A percentile compares a stretch with the other conserved stretches of the same genome.
phyloP scores from a whole-genome alignment of 1,140 invertebrate species.

The Sitodiplosis mosellana region DNA sequence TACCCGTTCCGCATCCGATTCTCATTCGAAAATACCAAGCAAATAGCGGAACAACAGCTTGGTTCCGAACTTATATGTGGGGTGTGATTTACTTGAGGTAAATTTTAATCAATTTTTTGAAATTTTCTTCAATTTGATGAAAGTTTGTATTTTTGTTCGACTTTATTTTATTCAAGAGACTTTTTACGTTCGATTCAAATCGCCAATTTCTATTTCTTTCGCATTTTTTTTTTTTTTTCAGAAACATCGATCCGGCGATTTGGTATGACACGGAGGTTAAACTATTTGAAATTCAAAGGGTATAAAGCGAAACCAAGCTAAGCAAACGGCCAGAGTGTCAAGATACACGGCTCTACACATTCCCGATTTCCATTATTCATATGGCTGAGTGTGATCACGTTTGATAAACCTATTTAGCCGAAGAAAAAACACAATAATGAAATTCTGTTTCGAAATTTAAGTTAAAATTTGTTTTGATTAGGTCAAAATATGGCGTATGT shows the following conservation, averaged over 20 bases:
- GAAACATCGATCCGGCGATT: constrained; percentile 95
- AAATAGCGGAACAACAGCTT: constrained; percentile 92
- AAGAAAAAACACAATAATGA: no score
- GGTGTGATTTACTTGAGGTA: constrained; percentile 94
- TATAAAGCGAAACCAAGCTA: constrained; percentile 40
- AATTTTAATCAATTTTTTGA: constrained; percentile 2
- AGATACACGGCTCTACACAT: no score
- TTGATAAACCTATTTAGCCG: no score
- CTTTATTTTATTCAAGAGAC: not conserved
- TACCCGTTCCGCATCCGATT: constrained; percentile 98
- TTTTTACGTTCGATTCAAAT: not conserved
- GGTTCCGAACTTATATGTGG: constrained; percentile 99
- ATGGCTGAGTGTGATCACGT: no score
- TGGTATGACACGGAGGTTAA: constrained; percentile 99
- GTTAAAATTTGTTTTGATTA: no score
- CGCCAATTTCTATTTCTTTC: not conserved
- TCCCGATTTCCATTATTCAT: no score
- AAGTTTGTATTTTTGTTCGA: no score
- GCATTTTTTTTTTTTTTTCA: constrained; percentile 28
- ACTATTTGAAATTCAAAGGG: constrained; percentile 90
- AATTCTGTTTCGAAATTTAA: no score
- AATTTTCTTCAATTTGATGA: not conserved
- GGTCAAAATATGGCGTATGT: no score
- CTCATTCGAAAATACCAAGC: constrained; percentile 97
- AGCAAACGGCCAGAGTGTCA: no score